Percentiles rank a stretch among this genome's conserved stretches.
Evolutionary conservation across 2,888 invertebrate genomes (phyloP).

Genomic region (Oasisia sp.): DNA sequence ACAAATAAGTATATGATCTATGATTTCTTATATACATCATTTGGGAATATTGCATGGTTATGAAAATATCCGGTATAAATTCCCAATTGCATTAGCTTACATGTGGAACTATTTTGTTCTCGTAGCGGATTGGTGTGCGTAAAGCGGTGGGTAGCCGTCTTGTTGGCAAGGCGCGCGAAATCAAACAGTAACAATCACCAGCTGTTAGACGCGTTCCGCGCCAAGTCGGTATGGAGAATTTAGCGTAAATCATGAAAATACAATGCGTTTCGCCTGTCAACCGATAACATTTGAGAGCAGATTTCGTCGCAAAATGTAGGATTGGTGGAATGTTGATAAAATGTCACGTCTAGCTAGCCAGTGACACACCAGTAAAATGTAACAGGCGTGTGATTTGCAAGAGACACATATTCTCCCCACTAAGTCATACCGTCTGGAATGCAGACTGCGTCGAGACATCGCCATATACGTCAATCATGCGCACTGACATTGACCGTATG

Average conservation of each 20-base stretch:
- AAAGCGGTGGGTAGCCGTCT: neutral
- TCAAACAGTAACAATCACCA: conserved; percentile 17
- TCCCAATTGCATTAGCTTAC: neutral
- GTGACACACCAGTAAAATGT: neutral
- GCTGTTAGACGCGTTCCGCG: conserved; percentile 12
- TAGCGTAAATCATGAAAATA: neutral
- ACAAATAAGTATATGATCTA: neutral
- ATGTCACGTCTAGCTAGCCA: neutral
- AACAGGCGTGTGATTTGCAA: neutral
- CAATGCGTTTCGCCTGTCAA: neutral
- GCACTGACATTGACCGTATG: conserved; percentile 6
- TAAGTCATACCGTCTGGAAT: conserved; percentile 1
- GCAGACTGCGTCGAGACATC: conserved; percentile 5
- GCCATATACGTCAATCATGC: conserved; percentile 10
- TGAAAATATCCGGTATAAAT: neutral
- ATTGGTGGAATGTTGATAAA: neutral
- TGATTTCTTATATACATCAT: neutral
- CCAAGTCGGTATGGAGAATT: neutral
- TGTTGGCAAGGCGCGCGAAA: conserved; percentile 17
- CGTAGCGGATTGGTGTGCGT: conserved; percentile 17
- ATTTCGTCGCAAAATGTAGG: neutral
- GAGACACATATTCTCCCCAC: neutral
- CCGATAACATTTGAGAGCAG: neutral
- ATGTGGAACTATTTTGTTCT: conserved; percentile 17
- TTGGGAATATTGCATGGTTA: neutral